Percentiles rank a stretch among this genome's conserved stretches.
phyloP scores from a whole-genome alignment of 2,888 invertebrate genomes.

The Sussaba pulchella region DNA sequence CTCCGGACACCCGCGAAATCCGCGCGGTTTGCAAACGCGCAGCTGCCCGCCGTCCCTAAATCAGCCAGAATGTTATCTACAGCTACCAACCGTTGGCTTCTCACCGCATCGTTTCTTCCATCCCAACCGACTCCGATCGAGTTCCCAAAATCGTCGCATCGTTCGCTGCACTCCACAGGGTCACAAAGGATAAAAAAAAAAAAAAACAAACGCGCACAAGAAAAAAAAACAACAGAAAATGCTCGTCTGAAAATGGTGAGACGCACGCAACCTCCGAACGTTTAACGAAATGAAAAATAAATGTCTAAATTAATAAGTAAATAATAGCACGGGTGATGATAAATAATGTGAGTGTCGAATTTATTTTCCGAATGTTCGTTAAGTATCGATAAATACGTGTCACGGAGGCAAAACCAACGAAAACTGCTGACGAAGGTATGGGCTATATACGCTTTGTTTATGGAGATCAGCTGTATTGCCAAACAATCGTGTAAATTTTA shows the following conservation, averaged over 20 bases:
- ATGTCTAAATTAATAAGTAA: constrained; percentile 79
- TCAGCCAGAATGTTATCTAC: no score
- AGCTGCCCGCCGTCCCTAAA: no score
- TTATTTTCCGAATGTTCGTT: constrained; percentile 66
- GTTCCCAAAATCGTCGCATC: constrained; percentile 1
- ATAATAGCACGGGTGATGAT: constrained; percentile 66
- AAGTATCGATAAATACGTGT: constrained; percentile 71
- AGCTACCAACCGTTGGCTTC: no score
- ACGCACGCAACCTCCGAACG: constrained; percentile 72
- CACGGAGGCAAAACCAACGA: constrained; percentile 61
- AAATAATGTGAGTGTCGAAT: constrained; percentile 76
- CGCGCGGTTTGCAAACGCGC: no score
- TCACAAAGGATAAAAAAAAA: constrained; percentile 33
- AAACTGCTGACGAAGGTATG: constrained; percentile 78
- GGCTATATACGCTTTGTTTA: constrained; percentile 79
- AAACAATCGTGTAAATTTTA: constrained; percentile 75
- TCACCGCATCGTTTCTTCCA: no score
- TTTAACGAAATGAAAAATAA: constrained; percentile 74
- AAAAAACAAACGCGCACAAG: no score
- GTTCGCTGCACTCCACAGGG: constrained; percentile 29
- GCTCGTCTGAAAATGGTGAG: constrained; percentile 75
- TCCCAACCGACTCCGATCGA: neutral
- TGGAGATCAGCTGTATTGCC: constrained; percentile 82
- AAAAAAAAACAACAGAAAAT: constrained; percentile 59
- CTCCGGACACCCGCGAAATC: no score